Percentiles rank a stretch among this genome's conserved stretches.
Evolutionary conservation across 1,140 invertebrate species (phyloP).

Genomic region (Zaprionus inermis): DNA sequence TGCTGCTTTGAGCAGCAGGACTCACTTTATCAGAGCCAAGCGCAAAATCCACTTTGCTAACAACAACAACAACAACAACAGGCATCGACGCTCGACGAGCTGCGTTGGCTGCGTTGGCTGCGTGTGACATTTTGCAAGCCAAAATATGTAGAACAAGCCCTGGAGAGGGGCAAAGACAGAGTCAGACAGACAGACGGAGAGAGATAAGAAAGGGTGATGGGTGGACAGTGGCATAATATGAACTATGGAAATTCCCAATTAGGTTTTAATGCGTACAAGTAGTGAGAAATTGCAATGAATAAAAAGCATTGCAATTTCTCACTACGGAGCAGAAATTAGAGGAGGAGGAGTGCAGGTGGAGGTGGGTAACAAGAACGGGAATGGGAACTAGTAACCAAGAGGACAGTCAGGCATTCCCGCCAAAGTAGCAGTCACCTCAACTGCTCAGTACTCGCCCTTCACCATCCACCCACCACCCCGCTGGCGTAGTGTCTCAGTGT

Average conservation of each 20-base stretch:
- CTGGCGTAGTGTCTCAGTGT: conserved; percentile 5
- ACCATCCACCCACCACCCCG: conserved; percentile 4
- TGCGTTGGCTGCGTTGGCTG: conserved; percentile 76
- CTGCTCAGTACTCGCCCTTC: conserved; percentile 27
- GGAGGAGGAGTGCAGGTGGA: neutral
- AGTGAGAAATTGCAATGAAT: too few species aligned
- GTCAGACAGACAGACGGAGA: conserved; percentile 6
- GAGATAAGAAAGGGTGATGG: conserved; percentile 12
- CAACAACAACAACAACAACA: conserved; percentile 44
- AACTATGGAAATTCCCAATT: conserved; percentile 83
- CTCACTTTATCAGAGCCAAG: conserved; percentile 80
- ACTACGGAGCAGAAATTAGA: conserved; percentile 22
- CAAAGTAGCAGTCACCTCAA: conserved; percentile 59
- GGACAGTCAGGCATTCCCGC: neutral
- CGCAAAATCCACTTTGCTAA: conserved; percentile 74
- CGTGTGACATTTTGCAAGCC: conserved; percentile 81
- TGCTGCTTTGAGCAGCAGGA: conserved; percentile 35
- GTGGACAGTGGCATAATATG: conserved; percentile 46
- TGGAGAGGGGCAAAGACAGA: conserved; percentile 44
- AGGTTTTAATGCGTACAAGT: conserved; percentile 82
- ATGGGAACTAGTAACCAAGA: neutral
- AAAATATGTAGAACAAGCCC: conserved; percentile 80
- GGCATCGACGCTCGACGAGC: conserved; percentile 39
- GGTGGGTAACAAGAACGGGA: neutral
- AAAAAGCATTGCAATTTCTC: conserved; percentile 81